Base-by-base conservation (phyloP, 2,888 invertebrate genomes). In the Ectemnius continuus region DNA sequence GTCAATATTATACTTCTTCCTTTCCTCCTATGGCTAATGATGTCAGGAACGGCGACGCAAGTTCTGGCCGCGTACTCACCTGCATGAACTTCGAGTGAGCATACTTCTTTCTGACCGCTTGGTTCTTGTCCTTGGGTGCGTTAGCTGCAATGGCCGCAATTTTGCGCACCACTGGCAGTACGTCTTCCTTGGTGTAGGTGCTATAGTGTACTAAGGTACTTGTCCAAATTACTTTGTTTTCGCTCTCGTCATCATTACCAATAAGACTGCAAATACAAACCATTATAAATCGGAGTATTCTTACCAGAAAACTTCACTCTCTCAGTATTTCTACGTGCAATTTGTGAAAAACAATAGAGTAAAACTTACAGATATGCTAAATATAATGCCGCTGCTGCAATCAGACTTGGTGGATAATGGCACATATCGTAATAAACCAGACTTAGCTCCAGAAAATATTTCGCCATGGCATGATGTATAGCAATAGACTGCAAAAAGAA, bases 391-490 rank as follows among this genome's bases (percentile, higher is more conserved):
- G 96, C 95, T 8, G 96, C 96, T 57, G 97, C 96, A 70, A 97
- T 92, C 83, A 96, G 93, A 0, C 99, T 99, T 0, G 98, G 98
- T 73, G 93, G 92, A 85, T 95, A 93, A 85, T 95, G 94, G 20
- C 95, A 94, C 92, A 97, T 93, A 14, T 94, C 92, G 88, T 98
- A 97, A 73, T 98, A 96, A 6, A 97, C 91, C 59, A 98, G 92
- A 67, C 95, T 93, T 75, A 98, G 92, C 90, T 99, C 99, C 86
- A 98, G 93, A 71, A 99, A 94, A 90, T 97, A 99, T 91, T 99
- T 98, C 14, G 97, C 96, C 91, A 97, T 92, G 67, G 95, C 94
- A 88, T 97, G 97, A 83, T 94, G 94, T 47, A 92, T 88, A 23
- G 93, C 92, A 62, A 92, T 92, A 62, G 96, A 96, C 95, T 95